Percentiles rank a stretch among this genome's conserved stretches.
Conservation (phyloP, 92 coral and sea anemone species). For the Epizoanthus stellaris region DNA sequence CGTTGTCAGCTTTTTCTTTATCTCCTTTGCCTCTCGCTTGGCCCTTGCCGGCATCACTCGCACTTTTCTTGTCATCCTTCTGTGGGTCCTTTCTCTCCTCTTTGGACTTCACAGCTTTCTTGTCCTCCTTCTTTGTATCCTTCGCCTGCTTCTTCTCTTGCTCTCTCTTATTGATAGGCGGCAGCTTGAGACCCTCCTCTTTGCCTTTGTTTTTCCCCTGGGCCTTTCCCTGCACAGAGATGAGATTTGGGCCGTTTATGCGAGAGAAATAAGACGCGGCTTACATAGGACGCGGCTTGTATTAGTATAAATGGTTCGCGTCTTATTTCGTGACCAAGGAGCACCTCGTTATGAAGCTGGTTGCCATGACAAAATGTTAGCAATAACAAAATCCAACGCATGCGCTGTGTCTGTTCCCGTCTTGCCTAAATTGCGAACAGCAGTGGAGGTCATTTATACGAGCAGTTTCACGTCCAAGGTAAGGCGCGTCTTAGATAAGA, state of each 20-base stretch:
- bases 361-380: too few relatives aligned
- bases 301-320: too few relatives aligned
- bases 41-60: constrained; percentile 42
- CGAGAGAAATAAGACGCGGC: too few relatives aligned
- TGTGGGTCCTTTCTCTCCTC: constrained; percentile 1
- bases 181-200: constrained; percentile 18
- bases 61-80: constrained; percentile 13
- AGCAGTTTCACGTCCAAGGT: neutral
- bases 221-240: neutral
- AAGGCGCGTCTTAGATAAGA: too few relatives aligned
- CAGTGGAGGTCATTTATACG: too few relatives aligned
- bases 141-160: constrained; percentile 30
- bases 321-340: too few relatives aligned
- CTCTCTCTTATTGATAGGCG: constrained; percentile 20
- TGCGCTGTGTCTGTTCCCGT: neutral
- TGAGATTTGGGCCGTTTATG: too few relatives aligned
- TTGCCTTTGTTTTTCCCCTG: constrained; percentile 11
- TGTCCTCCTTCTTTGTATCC: constrained; percentile 33
- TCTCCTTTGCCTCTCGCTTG: constrained; percentile 23
- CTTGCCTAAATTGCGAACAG: too few relatives aligned
- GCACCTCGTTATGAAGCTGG: too few relatives aligned
- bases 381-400: neutral
- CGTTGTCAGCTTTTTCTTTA: constrained; percentile 16
- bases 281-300: too few relatives aligned
- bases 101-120: constrained; percentile 13